These are phyloP conservation scores for Acleris emargana DNA, from an alignment of 2,888 invertebrate species.

Conservation along the genomic window DNA sequence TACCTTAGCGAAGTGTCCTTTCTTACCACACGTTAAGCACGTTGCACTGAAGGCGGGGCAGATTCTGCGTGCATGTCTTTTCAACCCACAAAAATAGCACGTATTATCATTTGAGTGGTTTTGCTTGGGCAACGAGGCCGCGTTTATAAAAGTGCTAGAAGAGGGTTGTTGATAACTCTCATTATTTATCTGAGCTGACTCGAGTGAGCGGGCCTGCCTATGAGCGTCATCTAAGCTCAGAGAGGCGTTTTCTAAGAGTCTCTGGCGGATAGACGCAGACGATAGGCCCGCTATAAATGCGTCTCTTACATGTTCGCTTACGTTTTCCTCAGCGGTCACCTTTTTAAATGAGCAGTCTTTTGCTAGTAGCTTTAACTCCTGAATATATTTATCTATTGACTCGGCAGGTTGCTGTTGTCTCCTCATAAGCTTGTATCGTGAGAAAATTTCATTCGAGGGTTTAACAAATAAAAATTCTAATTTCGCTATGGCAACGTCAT, in stretches of 20 bases:
- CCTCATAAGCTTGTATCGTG: too few species aligned
- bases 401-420: too few species aligned
- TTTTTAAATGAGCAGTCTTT: constrained; percentile 10
- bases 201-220: not conserved
- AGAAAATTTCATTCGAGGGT: too few species aligned
- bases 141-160: not conserved
- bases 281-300: not conserved
- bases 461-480: too few species aligned
- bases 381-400: not conserved
- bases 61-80: not conserved
- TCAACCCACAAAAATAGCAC: constrained; percentile 1
- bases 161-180: constrained; percentile 3
- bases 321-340: not conserved
- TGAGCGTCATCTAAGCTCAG: too few species aligned
- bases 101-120: too few species aligned
- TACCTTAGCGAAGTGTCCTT: not conserved
- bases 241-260: too few species aligned
- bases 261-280: not conserved
- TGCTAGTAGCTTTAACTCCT: constrained; percentile 2
- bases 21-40: not conserved
- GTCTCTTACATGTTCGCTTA: constrained; percentile 2
- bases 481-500: too few species aligned
- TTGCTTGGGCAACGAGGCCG: not conserved
- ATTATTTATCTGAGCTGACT: not conserved
- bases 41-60: constrained; percentile 3